A percentile compares a stretch with the other conserved stretches of the same genome.
These are phyloP conservation scores for Chrysodeixis includens DNA, from an alignment of 2,888 invertebrate species.

Conservation along the genomic window DNA sequence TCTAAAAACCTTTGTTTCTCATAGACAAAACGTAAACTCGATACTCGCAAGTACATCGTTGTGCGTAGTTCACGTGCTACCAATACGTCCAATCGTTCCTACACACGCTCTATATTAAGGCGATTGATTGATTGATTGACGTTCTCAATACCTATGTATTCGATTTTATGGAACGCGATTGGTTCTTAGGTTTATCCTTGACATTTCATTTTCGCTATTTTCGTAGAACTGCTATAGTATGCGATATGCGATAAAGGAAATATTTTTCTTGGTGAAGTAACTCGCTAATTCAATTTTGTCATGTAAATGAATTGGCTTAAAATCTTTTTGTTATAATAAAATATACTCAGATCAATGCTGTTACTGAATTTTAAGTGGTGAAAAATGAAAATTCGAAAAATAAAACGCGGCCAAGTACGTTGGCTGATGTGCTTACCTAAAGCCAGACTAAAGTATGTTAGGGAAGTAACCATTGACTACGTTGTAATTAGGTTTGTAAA, in stretches of 20 bases:
- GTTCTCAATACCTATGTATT: conserved; percentile 5
- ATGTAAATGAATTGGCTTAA: too few relatives aligned
- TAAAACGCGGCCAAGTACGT: too few relatives aligned
- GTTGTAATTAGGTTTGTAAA: conserved; percentile 23
- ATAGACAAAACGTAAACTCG: not conserved
- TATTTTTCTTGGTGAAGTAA: not conserved
- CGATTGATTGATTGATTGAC: conserved; percentile 7
- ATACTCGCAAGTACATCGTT: not conserved
- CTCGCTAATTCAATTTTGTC: too few relatives aligned
- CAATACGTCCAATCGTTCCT: not conserved
- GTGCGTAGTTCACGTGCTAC: not conserved
- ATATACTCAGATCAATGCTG: too few relatives aligned
- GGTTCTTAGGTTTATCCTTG: not conserved
- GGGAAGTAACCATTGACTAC: not conserved
- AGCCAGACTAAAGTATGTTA: not conserved
- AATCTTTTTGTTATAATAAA: too few relatives aligned
- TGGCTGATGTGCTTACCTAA: not conserved
- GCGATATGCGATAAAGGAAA: not conserved
- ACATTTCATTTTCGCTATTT: not conserved
- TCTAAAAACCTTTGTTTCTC: not conserved
- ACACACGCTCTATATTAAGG: not conserved
- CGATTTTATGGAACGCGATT: conserved; percentile 3
- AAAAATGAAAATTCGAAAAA: too few relatives aligned
- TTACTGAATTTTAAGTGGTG: too few relatives aligned
- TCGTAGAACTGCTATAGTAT: not conserved